A percentile compares a stretch with the other conserved stretches of the same genome.
Evolutionary conservation across 1,140 invertebrate genomes (phyloP).

Genomic region (Sycobia sp.): DNA sequence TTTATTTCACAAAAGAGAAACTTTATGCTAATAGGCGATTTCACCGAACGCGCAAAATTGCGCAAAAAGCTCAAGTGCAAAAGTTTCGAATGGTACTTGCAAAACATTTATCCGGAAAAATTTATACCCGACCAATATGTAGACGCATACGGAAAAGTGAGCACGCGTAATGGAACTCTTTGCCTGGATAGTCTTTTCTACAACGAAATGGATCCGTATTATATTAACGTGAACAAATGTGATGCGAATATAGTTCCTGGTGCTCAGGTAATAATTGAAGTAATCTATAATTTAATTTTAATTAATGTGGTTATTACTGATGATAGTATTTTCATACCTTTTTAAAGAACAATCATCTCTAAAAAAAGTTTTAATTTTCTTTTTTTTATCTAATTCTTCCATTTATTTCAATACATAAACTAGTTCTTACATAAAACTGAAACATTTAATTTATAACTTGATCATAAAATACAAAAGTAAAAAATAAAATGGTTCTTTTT

Average conservation of each 20-base stretch:
- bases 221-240: conserved; percentile 76
- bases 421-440: too few relatives aligned
- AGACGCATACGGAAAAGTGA: conserved; percentile 71
- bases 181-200: conserved; percentile 82
- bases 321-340: conserved; percentile 10
- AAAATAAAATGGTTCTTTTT: too few relatives aligned
- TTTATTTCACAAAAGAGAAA: conserved; percentile 52
- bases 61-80: conserved; percentile 78
- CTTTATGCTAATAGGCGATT: conserved; percentile 68
- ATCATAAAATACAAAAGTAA: too few relatives aligned
- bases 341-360: too few relatives aligned
- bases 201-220: conserved; percentile 70
- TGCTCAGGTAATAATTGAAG: conserved; percentile 44
- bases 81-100: conserved; percentile 79
- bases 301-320: too few relatives aligned
- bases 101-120: conserved; percentile 84
- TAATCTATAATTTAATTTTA: too few relatives aligned
- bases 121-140: conserved; percentile 85
- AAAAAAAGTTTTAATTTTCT: too few relatives aligned
- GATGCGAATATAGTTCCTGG: conserved; percentile 69
- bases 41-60: conserved; percentile 72
- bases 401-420: too few relatives aligned
- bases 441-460: too few relatives aligned
- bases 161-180: conserved; percentile 56
- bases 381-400: too few relatives aligned